Conservation (phyloP, 2,797 vertebrate genomes). For the Melanotaenia trifasciata region DNA sequence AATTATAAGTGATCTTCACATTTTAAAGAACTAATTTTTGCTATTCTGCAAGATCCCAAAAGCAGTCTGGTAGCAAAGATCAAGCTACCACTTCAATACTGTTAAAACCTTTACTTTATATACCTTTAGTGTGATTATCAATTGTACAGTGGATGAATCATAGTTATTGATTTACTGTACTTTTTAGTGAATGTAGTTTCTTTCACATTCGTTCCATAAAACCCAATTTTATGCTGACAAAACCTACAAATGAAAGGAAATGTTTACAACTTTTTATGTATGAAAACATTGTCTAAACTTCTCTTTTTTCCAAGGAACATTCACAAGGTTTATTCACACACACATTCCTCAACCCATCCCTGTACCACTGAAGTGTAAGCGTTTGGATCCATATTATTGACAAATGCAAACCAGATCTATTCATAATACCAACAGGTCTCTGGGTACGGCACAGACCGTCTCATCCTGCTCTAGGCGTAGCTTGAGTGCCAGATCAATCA, state of each 20-base stretch:
- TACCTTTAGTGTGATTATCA: background rate
- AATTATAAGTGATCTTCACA: too few relatives aligned
- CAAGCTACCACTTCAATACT: too few relatives aligned
- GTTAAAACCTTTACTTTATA: too few relatives aligned
- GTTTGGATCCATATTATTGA: conserved; percentile 73
- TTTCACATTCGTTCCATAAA: background rate
- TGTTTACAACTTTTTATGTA: background rate
- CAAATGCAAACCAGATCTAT: conserved; percentile 70
- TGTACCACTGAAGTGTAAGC: conserved; percentile 38
- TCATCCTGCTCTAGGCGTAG: conserved; percentile 45
- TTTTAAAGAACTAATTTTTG: too few relatives aligned
- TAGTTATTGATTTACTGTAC: background rate
- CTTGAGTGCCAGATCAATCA: conserved; percentile 75
- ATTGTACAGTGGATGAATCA: background rate
- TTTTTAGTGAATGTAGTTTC: background rate
- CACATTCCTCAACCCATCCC: conserved; percentile 31
- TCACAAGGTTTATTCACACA: background rate
- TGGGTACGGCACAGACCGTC: conserved; percentile 42
- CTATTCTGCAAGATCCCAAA: too few relatives aligned
- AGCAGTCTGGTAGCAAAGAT: too few relatives aligned
- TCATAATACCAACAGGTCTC: conserved; percentile 70
- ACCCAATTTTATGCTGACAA: background rate
- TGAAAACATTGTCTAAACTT: background rate
- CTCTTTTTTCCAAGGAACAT: conserved; percentile 5
- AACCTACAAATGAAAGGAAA: background rate